phyloP scores from a whole-genome alignment of 2,888 invertebrate genomes.

The Steinernema scapterisci region DNA sequence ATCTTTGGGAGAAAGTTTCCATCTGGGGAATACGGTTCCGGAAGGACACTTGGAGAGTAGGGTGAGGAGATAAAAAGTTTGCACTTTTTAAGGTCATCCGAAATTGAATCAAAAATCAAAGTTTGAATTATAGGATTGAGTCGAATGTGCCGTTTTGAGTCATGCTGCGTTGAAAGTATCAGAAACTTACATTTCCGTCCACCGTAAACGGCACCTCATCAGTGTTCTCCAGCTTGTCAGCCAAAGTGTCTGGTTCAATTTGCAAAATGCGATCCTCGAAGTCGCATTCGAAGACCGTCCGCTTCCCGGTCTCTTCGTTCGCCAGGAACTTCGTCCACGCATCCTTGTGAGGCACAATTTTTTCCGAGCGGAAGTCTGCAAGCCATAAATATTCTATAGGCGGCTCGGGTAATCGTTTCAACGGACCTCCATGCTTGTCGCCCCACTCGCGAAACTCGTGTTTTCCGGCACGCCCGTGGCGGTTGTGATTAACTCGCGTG shows the following conservation, averaged over 20 bases:
- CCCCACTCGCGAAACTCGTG: conserved; percentile 65
- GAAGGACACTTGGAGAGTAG: too few species aligned
- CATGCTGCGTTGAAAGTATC: too few species aligned
- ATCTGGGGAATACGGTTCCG: too few species aligned
- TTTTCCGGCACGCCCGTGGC: conserved; percentile 62
- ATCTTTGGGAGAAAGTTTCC: too few species aligned
- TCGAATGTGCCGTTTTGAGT: too few species aligned
- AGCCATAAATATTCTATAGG: conserved; percentile 21
- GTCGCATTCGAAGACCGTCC: conserved; percentile 58
- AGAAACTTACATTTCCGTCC: neutral
- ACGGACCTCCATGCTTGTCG: conserved; percentile 61
- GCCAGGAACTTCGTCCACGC: conserved; percentile 63
- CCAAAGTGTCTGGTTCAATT: conserved; percentile 36
- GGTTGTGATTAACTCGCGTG: conserved; percentile 41
- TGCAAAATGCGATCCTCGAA: conserved; percentile 56
- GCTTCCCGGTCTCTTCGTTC: conserved; percentile 56
- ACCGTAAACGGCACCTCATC: conserved; percentile 9
- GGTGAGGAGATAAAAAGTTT: too few species aligned
- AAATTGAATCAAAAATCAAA: too few species aligned
- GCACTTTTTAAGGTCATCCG: too few species aligned
- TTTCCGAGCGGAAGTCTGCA: conserved; percentile 63
- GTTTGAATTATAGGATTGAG: too few species aligned
- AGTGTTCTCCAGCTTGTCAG: conserved; percentile 17
- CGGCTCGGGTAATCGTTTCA: neutral
- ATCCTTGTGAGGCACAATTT: conserved; percentile 65